Conservation (phyloP, 2,113 vertebrate species). For the Phoxinus phoxinus region DNA sequence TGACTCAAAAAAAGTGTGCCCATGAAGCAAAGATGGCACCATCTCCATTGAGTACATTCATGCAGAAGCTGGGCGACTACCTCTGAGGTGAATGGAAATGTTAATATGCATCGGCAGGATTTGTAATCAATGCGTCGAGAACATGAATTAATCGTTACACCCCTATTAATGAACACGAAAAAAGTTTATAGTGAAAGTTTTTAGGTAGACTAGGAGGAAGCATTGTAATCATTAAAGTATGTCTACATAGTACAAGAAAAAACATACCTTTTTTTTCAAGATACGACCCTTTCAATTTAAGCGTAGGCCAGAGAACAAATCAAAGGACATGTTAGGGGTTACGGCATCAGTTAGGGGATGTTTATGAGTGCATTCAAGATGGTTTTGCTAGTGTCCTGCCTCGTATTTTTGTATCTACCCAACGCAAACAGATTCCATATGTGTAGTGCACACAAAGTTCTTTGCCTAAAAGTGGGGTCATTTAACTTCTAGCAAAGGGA, state of each 20-base stretch:
- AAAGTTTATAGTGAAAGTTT: no score
- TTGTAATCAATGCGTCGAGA: no score
- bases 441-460: constrained; percentile 28
- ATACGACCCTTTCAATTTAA: constrained; percentile 19
- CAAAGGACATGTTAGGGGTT: constrained; percentile 17
- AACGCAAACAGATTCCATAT: constrained; percentile 39
- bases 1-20: no score
- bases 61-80: no score
- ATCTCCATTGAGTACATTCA: no score
- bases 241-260: neutral
- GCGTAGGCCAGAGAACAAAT: constrained; percentile 41
- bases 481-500: neutral
- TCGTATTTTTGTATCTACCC: constrained; percentile 15
- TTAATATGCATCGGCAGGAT: no score
- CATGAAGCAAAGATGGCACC: no score
- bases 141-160: no score
- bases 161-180: no score
- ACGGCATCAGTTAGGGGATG: neutral
- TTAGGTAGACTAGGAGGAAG: no score
- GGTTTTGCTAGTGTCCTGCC: constrained; percentile 9
- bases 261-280: neutral
- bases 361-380: constrained; percentile 37
- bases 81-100: no score
- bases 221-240: neutral
- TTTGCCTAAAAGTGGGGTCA: neutral